These are phyloP conservation scores for Perca flavescens DNA, from an alignment of 2,113 vertebrate genomes.

Conservation along the genomic window DNA sequence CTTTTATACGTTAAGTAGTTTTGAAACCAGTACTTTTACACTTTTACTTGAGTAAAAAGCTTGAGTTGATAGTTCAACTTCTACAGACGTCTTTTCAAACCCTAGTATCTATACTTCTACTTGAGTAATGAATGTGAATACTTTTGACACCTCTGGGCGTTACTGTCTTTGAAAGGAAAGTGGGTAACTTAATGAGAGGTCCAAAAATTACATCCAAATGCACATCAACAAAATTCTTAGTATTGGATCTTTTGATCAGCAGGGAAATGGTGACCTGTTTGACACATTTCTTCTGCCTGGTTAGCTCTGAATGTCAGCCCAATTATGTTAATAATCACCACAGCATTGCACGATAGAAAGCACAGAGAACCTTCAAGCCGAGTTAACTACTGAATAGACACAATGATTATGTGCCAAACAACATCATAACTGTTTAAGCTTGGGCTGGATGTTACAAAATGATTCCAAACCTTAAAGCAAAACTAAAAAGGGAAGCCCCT, in stretches of 20 bases:
- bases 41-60: no score
- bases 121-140: no score
- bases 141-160: neutral
- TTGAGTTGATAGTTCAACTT: no score
- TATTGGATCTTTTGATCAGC: neutral
- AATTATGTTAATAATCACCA: constrained; percentile 61
- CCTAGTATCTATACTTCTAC: no score
- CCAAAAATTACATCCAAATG: neutral
- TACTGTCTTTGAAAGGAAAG: neutral
- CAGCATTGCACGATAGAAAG: neutral
- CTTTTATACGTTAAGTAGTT: no score
- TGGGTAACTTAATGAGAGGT: neutral
- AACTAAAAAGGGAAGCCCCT: constrained; percentile 31
- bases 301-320: constrained; percentile 40
- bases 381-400: constrained; percentile 39
- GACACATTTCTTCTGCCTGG: constrained; percentile 45
- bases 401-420: constrained; percentile 12
- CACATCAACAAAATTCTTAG: neutral
- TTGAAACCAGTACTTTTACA: no score
- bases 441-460: neutral
- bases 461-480: constrained; percentile 18
- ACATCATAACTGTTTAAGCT: constrained; percentile 26
- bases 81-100: no score
- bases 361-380: constrained; percentile 23
- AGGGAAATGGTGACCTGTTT: constrained; percentile 23